Base-by-base conservation (phyloP, 2,113 vertebrate genomes). In the Petroica traversi region DNA sequence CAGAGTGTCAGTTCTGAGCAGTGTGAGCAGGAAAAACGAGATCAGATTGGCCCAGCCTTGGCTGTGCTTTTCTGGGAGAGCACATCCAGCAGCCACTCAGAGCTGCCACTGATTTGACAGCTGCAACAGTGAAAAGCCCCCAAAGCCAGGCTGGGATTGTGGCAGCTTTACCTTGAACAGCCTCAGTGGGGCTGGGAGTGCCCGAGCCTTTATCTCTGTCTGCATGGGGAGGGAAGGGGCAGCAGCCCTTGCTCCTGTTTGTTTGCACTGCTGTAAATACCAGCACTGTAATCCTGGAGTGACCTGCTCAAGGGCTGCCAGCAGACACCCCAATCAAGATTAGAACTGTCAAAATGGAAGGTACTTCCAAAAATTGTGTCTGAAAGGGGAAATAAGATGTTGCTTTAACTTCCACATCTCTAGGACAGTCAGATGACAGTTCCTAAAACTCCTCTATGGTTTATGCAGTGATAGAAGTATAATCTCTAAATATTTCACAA, bases 111-210 rank as follows among this genome's bases (percentile, higher is more conserved):
- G 48, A 28, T 82, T 46, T 89, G 51, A 69, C 95, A 97, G 93
- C 93, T 48, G 86, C 92, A 96, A 95, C 86, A 96, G 48, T 73
- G 94, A 83, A 93, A 88, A 95, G 92, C 76, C 75, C 79, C 68
- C 19, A 66, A 52, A 95, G 79, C 40, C 93, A 86, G 85, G 89
- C 40, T 33, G 89, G 93, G 89, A 80, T 67, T 49, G 82, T 79
- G 84, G 59, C 92, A 86, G 80, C 49, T 97, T 93, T 91, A 88
- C 75, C 96, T 96, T 79, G 79, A 87, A 89, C 96, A 93, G 79
- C 25, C 52, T 89, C 62, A 3, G n/a, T 48, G 83, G 74, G 92
- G 89, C 48, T 69, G 66, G 93, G 92, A 20, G 13, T 14, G 90
- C 92, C 77, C 64, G 13, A 92, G 67, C 69, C 76, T 72, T 96